phyloP scores from a whole-genome alignment of 2,888 invertebrate genomes.

The Julus scanicus region DNA sequence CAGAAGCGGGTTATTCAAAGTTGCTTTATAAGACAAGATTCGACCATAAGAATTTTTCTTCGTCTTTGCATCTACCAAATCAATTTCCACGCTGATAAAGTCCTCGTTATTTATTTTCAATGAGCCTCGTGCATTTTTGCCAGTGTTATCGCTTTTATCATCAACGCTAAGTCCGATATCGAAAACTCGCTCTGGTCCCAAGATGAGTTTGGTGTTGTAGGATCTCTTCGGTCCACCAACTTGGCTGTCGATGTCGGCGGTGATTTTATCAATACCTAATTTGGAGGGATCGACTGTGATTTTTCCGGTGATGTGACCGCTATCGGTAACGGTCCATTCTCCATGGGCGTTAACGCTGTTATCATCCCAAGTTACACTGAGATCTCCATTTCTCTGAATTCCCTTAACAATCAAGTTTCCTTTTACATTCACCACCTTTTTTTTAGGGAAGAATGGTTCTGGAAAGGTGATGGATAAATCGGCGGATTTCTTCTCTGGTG shows the following conservation, averaged over 20 bases:
- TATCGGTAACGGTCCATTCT: slow-evolving; percentile 31
- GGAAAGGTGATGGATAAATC: slow-evolving; percentile 43
- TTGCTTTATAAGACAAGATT: not conserved
- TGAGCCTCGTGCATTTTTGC: not conserved
- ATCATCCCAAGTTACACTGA: not conserved
- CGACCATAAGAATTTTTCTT: slow-evolving; percentile 49
- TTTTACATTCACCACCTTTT: slow-evolving; percentile 14
- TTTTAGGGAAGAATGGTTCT: not conserved
- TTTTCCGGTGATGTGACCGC: not conserved
- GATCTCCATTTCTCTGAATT: not conserved
- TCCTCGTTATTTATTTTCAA: slow-evolving; percentile 52
- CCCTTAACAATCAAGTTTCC: slow-evolving; percentile 11
- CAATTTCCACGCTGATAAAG: slow-evolving; percentile 20
- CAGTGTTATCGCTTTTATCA: slow-evolving; percentile 50
- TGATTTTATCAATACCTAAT: slow-evolving; percentile 3
- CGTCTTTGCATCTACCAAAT: slow-evolving; percentile 27
- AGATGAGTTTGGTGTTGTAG: slow-evolving; percentile 34
- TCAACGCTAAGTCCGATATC: slow-evolving; percentile 19
- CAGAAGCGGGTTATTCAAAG: slow-evolving; percentile 38
- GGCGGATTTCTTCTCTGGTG: slow-evolving; percentile 34
- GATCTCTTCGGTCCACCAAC: slow-evolving; percentile 50
- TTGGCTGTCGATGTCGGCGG: not conserved
- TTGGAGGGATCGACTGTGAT: not conserved
- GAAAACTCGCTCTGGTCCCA: not conserved
- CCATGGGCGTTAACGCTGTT: not conserved